A percentile compares a stretch with the other conserved stretches of the same genome.
Conservation (phyloP, 2,113 vertebrate genomes). For the Paraplagusia blochii region DNA sequence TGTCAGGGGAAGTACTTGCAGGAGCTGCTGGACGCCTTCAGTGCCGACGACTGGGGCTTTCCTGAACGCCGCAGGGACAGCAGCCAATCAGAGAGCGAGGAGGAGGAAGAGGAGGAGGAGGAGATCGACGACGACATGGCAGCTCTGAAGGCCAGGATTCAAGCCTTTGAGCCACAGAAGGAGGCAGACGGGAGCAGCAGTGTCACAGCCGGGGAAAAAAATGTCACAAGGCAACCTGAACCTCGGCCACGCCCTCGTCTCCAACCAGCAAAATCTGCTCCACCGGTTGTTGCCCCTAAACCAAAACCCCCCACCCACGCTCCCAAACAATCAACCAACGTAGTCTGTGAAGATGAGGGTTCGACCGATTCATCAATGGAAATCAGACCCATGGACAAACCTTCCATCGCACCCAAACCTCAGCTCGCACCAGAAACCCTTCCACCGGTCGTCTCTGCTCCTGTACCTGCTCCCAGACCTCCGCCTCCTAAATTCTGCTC, state of each 20-base stretch:
- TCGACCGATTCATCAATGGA: no score
- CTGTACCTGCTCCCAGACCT: slow-evolving; percentile 78
- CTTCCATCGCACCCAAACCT: slow-evolving; percentile 28
- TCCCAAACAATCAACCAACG: slow-evolving; percentile 40
- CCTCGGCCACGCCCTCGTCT: slow-evolving; percentile 76
- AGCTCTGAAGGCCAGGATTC: slow-evolving; percentile 72
- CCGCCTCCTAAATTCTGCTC: slow-evolving; percentile 69
- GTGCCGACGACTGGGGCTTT: slow-evolving; percentile 74
- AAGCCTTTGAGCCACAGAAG: slow-evolving; percentile 68
- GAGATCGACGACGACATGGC: slow-evolving; percentile 73
- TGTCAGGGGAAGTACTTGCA: slow-evolving; percentile 65
- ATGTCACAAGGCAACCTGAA: slow-evolving; percentile 65
- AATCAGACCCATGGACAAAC: slow-evolving; percentile 15
- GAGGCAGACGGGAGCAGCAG: slow-evolving; percentile 25
- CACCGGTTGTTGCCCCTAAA: slow-evolving; percentile 58
- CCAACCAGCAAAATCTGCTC: slow-evolving; percentile 55
- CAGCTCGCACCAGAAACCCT: slow-evolving; percentile 2
- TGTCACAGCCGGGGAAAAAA: neutral
- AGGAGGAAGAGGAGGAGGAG: slow-evolving; percentile 28
- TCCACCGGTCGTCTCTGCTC: neutral
- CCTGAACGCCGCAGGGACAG: slow-evolving; percentile 47
- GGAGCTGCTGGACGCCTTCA: slow-evolving; percentile 74
- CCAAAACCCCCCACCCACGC: slow-evolving; percentile 40
- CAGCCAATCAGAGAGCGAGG: slow-evolving; percentile 51
- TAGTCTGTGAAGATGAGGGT: slow-evolving; percentile 45